phyloP scores from a whole-genome alignment of 1,140 invertebrate species.

The Oedothorax gibbosus region DNA sequence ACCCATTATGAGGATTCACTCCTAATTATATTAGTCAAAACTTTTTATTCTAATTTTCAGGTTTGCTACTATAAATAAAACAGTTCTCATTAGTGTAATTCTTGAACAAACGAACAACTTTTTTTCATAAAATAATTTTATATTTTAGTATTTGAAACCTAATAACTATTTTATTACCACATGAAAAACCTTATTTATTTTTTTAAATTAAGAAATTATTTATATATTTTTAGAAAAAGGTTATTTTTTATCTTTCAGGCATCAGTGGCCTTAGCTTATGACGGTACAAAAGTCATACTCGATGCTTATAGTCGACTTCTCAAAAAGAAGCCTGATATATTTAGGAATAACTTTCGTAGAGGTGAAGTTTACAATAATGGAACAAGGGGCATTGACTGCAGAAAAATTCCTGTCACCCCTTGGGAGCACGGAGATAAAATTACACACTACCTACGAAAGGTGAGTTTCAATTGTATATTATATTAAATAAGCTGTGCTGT shows the following conservation, averaged over 20 bases:
- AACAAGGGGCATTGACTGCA: slow-evolving; percentile 82
- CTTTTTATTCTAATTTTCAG: too few relatives aligned
- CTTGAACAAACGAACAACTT: too few relatives aligned
- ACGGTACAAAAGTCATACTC: slow-evolving; percentile 89
- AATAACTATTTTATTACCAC: neutral
- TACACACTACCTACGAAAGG: slow-evolving; percentile 85
- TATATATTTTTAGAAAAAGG: neutral
- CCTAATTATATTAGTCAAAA: too few relatives aligned
- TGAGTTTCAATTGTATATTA: slow-evolving; percentile 66
- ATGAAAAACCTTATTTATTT: neutral
- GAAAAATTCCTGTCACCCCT: slow-evolving; percentile 77
- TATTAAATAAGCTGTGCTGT: neutral
- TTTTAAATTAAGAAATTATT: neutral
- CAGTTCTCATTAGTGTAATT: too few relatives aligned
- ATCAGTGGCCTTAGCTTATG: slow-evolving; percentile 88
- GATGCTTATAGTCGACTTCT: slow-evolving; percentile 89
- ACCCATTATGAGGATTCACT: too few relatives aligned
- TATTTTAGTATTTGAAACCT: too few relatives aligned
- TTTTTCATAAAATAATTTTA: too few relatives aligned
- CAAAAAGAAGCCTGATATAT: slow-evolving; percentile 82
- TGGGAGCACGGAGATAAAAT: slow-evolving; percentile 92
- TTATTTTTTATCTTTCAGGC: slow-evolving; percentile 53
- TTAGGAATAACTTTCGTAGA: slow-evolving; percentile 75
- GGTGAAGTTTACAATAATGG: slow-evolving; percentile 74
- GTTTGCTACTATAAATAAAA: too few relatives aligned